Evolutionary conservation across 2,113 vertebrate species (phyloP).

Genomic region (Harpagus bidentatus): DNA sequence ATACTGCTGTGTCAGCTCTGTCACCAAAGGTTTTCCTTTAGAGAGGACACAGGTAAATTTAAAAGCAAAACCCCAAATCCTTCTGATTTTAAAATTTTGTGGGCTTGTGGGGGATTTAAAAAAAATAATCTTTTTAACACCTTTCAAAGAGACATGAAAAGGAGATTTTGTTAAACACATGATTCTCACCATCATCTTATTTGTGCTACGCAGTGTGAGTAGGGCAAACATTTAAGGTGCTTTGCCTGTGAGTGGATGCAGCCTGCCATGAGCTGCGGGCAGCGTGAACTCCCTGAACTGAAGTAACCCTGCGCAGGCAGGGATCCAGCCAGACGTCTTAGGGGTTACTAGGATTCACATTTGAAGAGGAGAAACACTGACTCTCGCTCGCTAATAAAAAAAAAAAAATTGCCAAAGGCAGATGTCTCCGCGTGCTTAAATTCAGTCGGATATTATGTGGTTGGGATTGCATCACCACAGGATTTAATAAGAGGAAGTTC

Average conservation of each 20-base stretch:
- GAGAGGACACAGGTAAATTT: background rate
- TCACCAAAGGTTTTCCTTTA: background rate
- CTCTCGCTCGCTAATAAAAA: constrained; percentile 33
- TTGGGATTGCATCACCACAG: background rate
- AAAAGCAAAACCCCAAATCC: background rate
- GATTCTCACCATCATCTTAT: background rate
- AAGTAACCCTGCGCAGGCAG: constrained; percentile 55
- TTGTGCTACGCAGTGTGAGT: background rate
- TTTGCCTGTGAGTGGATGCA: background rate
- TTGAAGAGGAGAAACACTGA: constrained; percentile 41
- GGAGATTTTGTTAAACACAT: background rate
- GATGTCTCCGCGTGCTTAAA: background rate
- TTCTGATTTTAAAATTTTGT: background rate
- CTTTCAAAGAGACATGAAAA: background rate
- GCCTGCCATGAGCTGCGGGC: constrained; percentile 13
- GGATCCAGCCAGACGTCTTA: constrained; percentile 65
- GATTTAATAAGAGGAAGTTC: constrained; percentile 34
- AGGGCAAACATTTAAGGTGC: background rate
- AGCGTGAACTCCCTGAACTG: constrained; percentile 19
- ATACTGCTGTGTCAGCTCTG: background rate
- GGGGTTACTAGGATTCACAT: constrained; percentile 65
- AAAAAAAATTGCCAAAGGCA: constrained; percentile 46
- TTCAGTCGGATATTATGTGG: background rate
- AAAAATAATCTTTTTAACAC: background rate
- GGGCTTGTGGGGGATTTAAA: background rate